phyloP scores from a whole-genome alignment of 2,888 invertebrate species.

The Sialis fuliginosa region DNA sequence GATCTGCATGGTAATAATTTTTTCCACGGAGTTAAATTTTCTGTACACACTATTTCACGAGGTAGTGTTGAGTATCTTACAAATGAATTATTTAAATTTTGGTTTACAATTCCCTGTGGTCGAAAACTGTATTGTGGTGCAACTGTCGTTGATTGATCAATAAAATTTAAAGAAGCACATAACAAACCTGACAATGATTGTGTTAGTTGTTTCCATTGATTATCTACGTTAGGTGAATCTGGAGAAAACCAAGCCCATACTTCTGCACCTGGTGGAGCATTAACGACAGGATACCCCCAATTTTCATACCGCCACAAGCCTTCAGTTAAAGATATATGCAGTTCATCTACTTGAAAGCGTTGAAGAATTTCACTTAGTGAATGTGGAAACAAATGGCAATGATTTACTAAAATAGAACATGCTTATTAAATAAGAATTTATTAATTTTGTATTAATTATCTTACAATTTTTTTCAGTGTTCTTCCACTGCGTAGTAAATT shows the following conservation, averaged over 20 bases:
- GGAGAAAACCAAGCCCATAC: slow-evolving; percentile 82
- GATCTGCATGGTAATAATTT: slow-evolving; percentile 91
- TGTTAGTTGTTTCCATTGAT: slow-evolving; percentile 74
- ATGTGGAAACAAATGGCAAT: slow-evolving; percentile 76
- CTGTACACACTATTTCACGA: slow-evolving; percentile 93
- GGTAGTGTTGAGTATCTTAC: slow-evolving; percentile 80
- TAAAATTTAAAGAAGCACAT: slow-evolving; percentile 91
- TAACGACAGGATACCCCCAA: slow-evolving; percentile 86
- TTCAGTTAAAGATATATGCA: slow-evolving; percentile 82
- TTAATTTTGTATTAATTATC: slow-evolving; percentile 5
- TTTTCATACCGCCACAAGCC: slow-evolving; percentile 85
- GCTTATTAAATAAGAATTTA: slow-evolving; percentile 3
- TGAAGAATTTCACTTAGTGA: slow-evolving; percentile 75
- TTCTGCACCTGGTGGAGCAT: slow-evolving; percentile 88
- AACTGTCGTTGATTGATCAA: slow-evolving; percentile 69
- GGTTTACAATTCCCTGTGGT: slow-evolving; percentile 43
- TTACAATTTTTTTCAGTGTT: slow-evolving; percentile 24
- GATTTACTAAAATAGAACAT: slow-evolving; percentile 41
- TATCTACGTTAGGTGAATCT: slow-evolving; percentile 49
- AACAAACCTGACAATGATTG: slow-evolving; percentile 87
- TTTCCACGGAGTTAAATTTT: slow-evolving; percentile 97
- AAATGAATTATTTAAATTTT: slow-evolving; percentile 31
- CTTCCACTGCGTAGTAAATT: slow-evolving; percentile 72
- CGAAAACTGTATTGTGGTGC: slow-evolving; percentile 68
- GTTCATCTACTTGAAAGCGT: slow-evolving; percentile 69